Evolutionary conservation across 2,113 vertebrate genomes (phyloP).

Genomic region (Cottus gobio): DNA sequence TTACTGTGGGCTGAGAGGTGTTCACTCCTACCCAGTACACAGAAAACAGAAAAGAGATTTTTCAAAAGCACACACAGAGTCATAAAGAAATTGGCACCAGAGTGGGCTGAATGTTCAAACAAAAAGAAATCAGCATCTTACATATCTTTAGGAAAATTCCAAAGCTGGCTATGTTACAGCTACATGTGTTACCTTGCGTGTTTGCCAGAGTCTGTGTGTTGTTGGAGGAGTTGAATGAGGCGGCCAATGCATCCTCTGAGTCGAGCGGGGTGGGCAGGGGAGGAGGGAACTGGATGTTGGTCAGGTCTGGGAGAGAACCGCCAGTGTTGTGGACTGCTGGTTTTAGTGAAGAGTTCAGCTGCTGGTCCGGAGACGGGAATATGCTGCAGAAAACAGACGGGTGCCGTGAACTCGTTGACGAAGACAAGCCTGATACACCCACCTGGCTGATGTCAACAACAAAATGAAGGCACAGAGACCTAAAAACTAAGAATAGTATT

Average conservation of each 20-base stretch:
- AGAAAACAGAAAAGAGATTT: conserved; percentile 29
- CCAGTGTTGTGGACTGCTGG: conserved; percentile 92
- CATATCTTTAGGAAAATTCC: too few relatives aligned
- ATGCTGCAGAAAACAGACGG: conserved; percentile 83
- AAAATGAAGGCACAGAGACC: background rate
- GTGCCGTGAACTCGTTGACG: background rate
- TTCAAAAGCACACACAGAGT: conserved; percentile 31
- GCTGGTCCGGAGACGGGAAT: conserved; percentile 94
- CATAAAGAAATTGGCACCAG: conserved; percentile 16
- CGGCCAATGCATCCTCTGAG: conserved; percentile 87
- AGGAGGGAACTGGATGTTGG: conserved; percentile 97
- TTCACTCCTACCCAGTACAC: conserved; percentile 83
- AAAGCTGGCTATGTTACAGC: too few relatives aligned
- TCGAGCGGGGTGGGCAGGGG: conserved; percentile 94
- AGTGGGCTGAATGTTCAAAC: background rate
- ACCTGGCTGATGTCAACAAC: background rate
- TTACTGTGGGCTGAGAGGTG: conserved; percentile 79
- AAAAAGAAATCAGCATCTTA: background rate
- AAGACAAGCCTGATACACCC: background rate
- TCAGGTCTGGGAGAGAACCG: conserved; percentile 95
- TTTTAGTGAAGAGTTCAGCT: conserved; percentile 86
- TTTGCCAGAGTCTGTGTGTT: conserved; percentile 86
- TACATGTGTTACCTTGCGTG: conserved; percentile 82
- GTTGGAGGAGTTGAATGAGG: conserved; percentile 86
- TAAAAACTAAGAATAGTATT: background rate